These are phyloP conservation scores for Pogonocherus hispidulus DNA, from an alignment of 2,888 invertebrate genomes.

Conservation along the genomic window DNA sequence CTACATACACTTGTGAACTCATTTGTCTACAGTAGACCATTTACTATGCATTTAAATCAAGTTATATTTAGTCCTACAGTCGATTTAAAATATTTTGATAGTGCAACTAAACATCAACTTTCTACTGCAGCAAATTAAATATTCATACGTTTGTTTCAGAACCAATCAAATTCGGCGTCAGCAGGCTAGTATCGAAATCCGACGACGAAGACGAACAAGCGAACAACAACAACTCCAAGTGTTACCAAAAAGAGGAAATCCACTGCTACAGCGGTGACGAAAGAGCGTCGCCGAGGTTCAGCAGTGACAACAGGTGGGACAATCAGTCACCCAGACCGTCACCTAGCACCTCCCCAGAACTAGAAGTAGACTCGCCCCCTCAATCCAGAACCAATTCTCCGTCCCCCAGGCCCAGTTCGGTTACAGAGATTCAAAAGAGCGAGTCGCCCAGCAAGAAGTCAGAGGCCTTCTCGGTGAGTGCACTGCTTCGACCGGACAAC, in stretches of 20 bases:
- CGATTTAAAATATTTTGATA: no score
- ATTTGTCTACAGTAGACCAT: no score
- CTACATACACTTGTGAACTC: no score
- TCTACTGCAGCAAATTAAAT: no score
- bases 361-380: constrained; percentile 83
- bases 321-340: constrained; percentile 62
- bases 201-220: constrained; percentile 75
- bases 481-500: constrained; percentile 84
- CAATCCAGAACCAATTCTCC: constrained; percentile 72
- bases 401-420: constrained; percentile 67
- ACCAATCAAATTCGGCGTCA: constrained; percentile 88
- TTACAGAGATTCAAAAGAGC: constrained; percentile 66
- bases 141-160: constrained; percentile 77
- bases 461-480: constrained; percentile 88
- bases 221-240: constrained; percentile 69
- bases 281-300: constrained; percentile 62
- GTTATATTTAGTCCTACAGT: no score
- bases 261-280: constrained; percentile 74
- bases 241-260: constrained; percentile 69
- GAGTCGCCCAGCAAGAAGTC: constrained; percentile 76
- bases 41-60: no score
- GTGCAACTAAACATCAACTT: no score
- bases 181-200: constrained; percentile 80
- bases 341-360: constrained; percentile 76
- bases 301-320: constrained; percentile 60